These are phyloP conservation scores for Cyclophora punctaria DNA, from an alignment of 2,888 invertebrate species.

Conservation along the genomic window DNA sequence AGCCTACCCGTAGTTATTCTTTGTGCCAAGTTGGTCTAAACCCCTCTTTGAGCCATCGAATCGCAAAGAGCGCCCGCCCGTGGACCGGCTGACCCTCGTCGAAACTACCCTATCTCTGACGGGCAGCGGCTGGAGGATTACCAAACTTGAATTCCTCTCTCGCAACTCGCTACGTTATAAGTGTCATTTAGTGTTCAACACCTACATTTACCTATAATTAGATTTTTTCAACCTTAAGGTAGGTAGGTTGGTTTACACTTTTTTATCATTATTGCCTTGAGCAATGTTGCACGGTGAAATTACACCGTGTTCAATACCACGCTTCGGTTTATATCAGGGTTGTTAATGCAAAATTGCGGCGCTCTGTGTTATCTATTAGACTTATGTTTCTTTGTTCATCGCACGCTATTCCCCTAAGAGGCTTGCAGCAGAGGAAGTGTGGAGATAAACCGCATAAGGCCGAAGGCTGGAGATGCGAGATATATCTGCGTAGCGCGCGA, in stretches of 20 bases:
- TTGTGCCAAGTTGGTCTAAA: slow-evolving; percentile 37
- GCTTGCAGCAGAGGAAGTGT: slow-evolving; percentile 26
- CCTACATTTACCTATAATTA: too few species aligned
- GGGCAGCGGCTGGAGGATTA: slow-evolving; percentile 56
- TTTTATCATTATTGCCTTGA: too few species aligned
- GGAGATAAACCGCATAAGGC: slow-evolving; percentile 53
- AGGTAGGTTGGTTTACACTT: too few species aligned
- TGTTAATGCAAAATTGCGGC: too few species aligned
- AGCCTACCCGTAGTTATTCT: slow-evolving; percentile 27
- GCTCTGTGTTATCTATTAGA: slow-evolving; percentile 41
- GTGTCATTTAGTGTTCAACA: too few species aligned
- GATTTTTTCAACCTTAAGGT: too few species aligned
- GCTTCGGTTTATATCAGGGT: too few species aligned
- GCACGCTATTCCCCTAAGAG: slow-evolving; percentile 65
- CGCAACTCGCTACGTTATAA: slow-evolving; percentile 12
- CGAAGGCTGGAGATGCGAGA: slow-evolving; percentile 49
- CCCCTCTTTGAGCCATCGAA: slow-evolving; percentile 36
- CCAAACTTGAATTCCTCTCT: slow-evolving; percentile 44
- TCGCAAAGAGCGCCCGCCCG: slow-evolving; percentile 36
- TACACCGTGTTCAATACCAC: too few species aligned
- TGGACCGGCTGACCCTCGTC: slow-evolving; percentile 42
- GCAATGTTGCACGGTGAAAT: too few species aligned
- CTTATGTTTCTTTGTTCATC: slow-evolving; percentile 58
- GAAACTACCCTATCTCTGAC: slow-evolving; percentile 53
- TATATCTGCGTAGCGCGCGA: slow-evolving; percentile 34